Percentiles rank a stretch among this genome's conserved stretches.
Conservation (phyloP, 2,113 vertebrate species). For the Scomber japonicus region DNA sequence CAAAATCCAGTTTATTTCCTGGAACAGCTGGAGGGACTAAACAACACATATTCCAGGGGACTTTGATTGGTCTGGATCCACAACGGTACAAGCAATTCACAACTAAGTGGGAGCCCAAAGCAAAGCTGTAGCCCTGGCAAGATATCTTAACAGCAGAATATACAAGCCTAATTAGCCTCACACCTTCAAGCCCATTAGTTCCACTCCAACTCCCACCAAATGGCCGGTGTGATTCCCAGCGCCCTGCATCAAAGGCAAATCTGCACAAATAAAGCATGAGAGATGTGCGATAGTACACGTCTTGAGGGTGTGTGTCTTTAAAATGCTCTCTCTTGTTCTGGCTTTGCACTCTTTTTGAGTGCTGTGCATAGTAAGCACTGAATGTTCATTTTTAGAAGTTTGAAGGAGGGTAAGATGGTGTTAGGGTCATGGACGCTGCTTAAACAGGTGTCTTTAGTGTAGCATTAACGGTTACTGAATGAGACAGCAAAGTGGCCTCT, state of each 20-base stretch:
- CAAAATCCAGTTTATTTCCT: conserved; percentile 47
- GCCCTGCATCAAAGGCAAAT: conserved; percentile 31
- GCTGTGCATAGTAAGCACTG: neutral
- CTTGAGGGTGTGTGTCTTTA: conserved; percentile 15
- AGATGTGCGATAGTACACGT: neutral
- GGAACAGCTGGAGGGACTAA: conserved; percentile 25
- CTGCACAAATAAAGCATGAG: neutral
- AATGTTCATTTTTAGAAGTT: neutral
- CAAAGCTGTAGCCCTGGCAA: conserved; percentile 1
- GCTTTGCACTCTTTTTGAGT: neutral
- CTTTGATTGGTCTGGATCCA: conserved; percentile 28
- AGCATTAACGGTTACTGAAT: neutral
- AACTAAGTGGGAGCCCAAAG: conserved; percentile 4
- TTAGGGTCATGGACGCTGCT: neutral
- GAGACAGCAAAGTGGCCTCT: neutral
- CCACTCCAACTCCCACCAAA: conserved; percentile 35
- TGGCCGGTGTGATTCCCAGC: conserved; percentile 23
- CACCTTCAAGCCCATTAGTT: conserved; percentile 60
- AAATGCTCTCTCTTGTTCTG: neutral
- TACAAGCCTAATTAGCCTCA: conserved; percentile 54
- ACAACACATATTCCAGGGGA: conserved; percentile 36
- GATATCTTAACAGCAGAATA: conserved; percentile 46
- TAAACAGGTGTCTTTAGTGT: neutral
- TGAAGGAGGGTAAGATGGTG: neutral
- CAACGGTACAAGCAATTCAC: neutral